Evolutionary conservation across 2,888 invertebrate species (phyloP).

Genomic region (Parnassius smintheus): DNA sequence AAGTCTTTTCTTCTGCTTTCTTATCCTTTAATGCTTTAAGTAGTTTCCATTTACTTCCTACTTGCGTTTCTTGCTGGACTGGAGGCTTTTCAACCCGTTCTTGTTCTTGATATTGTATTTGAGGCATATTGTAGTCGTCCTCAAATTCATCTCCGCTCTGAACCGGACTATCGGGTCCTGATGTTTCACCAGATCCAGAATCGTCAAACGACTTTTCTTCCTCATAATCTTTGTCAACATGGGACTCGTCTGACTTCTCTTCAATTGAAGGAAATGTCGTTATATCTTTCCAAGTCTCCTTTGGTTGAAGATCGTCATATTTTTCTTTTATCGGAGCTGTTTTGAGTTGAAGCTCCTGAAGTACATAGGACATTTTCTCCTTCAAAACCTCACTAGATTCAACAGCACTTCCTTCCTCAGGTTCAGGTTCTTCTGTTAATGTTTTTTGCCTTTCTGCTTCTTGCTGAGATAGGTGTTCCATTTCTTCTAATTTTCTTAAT

Average conservation of each 20-base stretch:
- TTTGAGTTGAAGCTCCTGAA: conserved; percentile 87
- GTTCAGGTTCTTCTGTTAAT: conserved; percentile 82
- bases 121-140: conserved; percentile 82
- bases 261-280: conserved; percentile 75
- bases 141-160: conserved; percentile 87
- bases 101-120: conserved; percentile 61
- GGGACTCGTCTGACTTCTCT: conserved; percentile 59
- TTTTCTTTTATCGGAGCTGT: conserved; percentile 76
- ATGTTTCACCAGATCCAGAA: conserved; percentile 91
- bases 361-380: conserved; percentile 89
- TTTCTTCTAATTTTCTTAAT: conserved; percentile 90
- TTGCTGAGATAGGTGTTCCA: conserved; percentile 87
- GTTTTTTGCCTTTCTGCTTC: conserved; percentile 84
- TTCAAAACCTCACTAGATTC: conserved; percentile 86
- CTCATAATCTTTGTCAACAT: conserved; percentile 56
- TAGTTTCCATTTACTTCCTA: conserved; percentile 94
- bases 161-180: conserved; percentile 93
- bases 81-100: conserved; percentile 50
- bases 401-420: conserved; percentile 68
- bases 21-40: conserved; percentile 93
- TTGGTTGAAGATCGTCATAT: conserved; percentile 61
- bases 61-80: conserved; percentile 78
- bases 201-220: conserved; percentile 77
- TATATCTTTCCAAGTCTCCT: conserved; percentile 71
- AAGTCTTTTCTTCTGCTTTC: conserved; percentile 92